Conservation (phyloP, 2,797 vertebrate species). For the Sebastes oblongus region DNA sequence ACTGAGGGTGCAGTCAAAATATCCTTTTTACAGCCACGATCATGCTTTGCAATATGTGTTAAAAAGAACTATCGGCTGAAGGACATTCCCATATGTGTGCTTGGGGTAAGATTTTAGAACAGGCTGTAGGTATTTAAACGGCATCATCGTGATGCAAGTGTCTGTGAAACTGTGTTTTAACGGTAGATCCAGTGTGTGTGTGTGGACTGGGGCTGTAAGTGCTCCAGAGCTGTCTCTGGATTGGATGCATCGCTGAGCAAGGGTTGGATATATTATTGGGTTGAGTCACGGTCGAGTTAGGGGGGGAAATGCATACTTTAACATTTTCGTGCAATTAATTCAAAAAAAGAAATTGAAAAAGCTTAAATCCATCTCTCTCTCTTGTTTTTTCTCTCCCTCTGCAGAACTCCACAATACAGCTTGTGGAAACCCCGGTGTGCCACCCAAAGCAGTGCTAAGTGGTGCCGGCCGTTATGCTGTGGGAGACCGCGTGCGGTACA, state of each 20-base stretch:
- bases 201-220: not conserved
- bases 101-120: constrained; percentile 1
- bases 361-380: not conserved
- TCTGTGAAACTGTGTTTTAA: constrained; percentile 16
- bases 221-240: not conserved
- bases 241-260: not conserved
- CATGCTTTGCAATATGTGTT: not conserved
- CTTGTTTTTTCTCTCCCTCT: not conserved
- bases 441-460: constrained; percentile 74
- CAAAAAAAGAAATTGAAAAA: not conserved
- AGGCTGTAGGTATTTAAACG: constrained; percentile 11
- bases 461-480: constrained; percentile 66
- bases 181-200: not conserved
- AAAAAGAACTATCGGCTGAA: constrained; percentile 1
- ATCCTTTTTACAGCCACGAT: constrained; percentile 18
- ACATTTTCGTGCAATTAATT: constrained; percentile 15
- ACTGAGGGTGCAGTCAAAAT: constrained; percentile 15
- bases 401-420: constrained; percentile 76
- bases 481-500: constrained; percentile 73
- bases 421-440: constrained; percentile 77
- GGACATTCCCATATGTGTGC: not conserved
- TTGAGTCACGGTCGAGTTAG: not conserved
- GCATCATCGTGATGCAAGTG: not conserved
- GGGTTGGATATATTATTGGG: constrained; percentile 14
- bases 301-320: constrained; percentile 6